Base-by-base conservation (phyloP, 2,113 vertebrate species). In the Cnemophilus loriae region DNA sequence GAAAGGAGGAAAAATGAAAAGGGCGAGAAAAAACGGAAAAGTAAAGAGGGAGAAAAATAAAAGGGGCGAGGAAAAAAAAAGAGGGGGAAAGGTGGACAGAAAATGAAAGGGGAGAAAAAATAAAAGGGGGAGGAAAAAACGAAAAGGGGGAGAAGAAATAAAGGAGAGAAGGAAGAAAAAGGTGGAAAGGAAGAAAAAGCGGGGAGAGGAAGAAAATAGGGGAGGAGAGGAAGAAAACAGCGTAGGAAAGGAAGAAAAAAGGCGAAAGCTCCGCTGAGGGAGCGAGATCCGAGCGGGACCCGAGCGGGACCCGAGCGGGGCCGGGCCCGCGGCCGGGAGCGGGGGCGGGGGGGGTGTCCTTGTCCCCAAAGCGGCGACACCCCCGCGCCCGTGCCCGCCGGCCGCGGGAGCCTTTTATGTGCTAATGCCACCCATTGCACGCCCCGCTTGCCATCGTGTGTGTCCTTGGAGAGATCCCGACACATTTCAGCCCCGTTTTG, bases 351-450 rank as follows among this genome's bases (percentile, higher is more conserved):
- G 26, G 44, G 63, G 9, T 35, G 52, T 68, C 55, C 64, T 55
- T 87, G 69, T 49, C 70, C 97, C 95, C 92, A 97, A 97, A 98
- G 97, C 97, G 91, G 97, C 86, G 96, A 95, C 95, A 95, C 89
- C 98, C 97, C 97, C 95, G 92, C 97, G 89, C 96, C 98, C 96
- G 97, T 97, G 98, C 98, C 98, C 75, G 97, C 92, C 96, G 98
- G 76, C 99, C 84, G 95, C 98, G 96, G 99, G 99, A 98, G 98
- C 97, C 98, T 98, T 99, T 98, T 98, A 98, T 99, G 98, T 98
- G 98, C 96, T 99, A 99, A 99, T 99, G 98, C 98, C 98, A 98
- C 98, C 98, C 98, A 98, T 98, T 98, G 98, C 98, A 97, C 97
- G 97, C 98, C 97, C 82, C 80, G 97, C 92, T 97, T 95, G 95